A percentile compares a stretch with the other conserved stretches of the same genome.
phyloP scores from a whole-genome alignment of 1,140 invertebrate species.

The Babylonia areolata region DNA sequence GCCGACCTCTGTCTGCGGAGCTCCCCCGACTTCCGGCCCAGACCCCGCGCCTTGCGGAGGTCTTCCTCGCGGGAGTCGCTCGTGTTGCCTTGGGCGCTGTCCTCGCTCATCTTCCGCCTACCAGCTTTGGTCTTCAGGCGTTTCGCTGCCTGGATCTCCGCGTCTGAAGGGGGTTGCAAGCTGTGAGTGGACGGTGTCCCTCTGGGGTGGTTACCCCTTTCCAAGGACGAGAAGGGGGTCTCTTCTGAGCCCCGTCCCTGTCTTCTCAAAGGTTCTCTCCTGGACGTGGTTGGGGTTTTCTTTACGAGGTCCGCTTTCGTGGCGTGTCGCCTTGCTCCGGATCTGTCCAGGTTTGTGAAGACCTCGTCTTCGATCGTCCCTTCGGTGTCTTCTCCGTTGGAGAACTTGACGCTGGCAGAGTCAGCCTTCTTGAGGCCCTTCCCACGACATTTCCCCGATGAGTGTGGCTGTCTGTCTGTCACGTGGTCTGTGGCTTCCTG shows the following conservation, averaged over 20 bases:
- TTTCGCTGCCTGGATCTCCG: no score
- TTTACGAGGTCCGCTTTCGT: background rate
- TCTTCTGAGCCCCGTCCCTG: background rate
- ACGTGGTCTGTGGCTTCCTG: no score
- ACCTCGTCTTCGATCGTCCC: background rate
- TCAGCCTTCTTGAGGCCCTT: no score
- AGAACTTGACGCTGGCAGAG: background rate
- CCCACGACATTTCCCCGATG: no score
- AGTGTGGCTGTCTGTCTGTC: no score
- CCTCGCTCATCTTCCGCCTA: background rate
- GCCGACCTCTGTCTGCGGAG: slow-evolving; percentile 18
- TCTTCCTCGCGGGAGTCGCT: background rate
- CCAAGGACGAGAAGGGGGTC: background rate
- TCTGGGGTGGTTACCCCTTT: background rate
- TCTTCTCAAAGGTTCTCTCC: slow-evolving; percentile 13
- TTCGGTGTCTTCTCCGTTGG: background rate
- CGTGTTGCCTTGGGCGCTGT: background rate
- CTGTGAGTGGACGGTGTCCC: background rate
- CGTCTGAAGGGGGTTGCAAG: background rate
- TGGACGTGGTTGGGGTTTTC: background rate
- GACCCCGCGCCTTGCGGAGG: background rate
- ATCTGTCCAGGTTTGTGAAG: background rate
- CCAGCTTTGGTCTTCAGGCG: background rate
- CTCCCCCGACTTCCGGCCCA: background rate
- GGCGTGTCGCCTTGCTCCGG: background rate